Conservation (phyloP, 2,797 vertebrate genomes). For the Darevskia nairensis region DNA sequence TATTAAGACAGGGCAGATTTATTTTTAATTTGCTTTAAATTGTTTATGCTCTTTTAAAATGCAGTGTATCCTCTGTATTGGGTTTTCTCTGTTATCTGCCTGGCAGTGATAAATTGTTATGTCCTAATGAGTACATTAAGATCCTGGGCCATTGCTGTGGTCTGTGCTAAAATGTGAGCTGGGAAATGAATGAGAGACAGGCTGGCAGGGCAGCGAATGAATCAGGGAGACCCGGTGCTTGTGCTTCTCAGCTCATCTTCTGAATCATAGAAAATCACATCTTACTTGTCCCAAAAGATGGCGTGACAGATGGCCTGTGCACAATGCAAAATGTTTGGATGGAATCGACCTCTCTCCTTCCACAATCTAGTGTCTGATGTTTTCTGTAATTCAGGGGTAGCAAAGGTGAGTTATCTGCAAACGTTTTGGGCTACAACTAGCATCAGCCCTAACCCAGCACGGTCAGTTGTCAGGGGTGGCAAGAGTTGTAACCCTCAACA, state of each 20-base stretch:
- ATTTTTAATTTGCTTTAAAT: constrained; percentile 70
- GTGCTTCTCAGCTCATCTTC: constrained; percentile 32
- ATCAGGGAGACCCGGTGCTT: background rate
- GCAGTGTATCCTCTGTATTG: constrained; percentile 53
- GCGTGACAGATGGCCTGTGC: background rate
- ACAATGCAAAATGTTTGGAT: constrained; percentile 19
- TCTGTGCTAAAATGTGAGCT: constrained; percentile 48
- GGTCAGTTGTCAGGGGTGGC: too few relatives aligned
- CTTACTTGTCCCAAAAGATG: background rate
- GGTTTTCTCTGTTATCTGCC: constrained; percentile 47
- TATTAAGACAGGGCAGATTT: constrained; percentile 65
- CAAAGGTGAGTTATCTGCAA: too few relatives aligned
- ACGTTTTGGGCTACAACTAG: too few relatives aligned
- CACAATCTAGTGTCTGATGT: background rate
- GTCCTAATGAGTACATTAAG: constrained; percentile 56
- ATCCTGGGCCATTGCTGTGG: constrained; percentile 58
- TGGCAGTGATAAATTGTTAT: constrained; percentile 62
- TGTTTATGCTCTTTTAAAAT: constrained; percentile 62
- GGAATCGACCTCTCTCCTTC: background rate
- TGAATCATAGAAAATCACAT: constrained; percentile 18
- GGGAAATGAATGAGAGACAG: constrained; percentile 48
- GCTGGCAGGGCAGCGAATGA: constrained; percentile 3
- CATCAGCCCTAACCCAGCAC: too few relatives aligned
- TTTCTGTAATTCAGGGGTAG: background rate
- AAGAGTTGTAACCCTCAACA: too few relatives aligned